phyloP scores from a whole-genome alignment of 2,888 invertebrate species.

The Drosophila stalkeri region DNA sequence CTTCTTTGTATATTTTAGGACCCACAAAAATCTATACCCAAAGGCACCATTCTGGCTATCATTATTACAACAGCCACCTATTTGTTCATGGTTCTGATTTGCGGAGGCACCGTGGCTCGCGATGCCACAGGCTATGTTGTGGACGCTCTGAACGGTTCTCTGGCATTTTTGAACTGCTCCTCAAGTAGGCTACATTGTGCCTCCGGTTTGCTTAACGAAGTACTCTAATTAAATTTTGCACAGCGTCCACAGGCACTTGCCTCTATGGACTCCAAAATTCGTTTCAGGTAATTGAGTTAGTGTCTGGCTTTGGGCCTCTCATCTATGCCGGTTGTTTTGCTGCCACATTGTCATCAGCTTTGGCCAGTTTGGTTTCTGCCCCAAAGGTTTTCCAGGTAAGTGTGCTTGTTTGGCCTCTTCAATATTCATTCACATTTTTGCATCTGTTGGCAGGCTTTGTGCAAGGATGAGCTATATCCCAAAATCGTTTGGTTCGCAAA shows the following conservation, averaged over 20 bases:
- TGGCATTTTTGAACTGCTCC: constrained; percentile 87
- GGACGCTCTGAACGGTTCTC: constrained; percentile 86
- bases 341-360: constrained; percentile 97
- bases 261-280: constrained; percentile 85
- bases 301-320: constrained; percentile 94
- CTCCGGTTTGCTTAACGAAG: not conserved
- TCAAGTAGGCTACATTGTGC: constrained; percentile 69
- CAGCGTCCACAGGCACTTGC: constrained; percentile 86
- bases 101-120: constrained; percentile 91
- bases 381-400: constrained; percentile 93
- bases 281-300: constrained; percentile 91
- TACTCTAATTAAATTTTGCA: constrained; percentile 33
- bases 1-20: constrained; percentile 87
- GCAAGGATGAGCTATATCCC: constrained; percentile 97
- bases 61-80: constrained; percentile 94
- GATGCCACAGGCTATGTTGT: constrained; percentile 91
- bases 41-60: constrained; percentile 97
- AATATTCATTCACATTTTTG: not conserved
- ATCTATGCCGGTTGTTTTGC: constrained; percentile 99
- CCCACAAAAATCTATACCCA: constrained; percentile 94
- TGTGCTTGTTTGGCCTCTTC: not conserved
- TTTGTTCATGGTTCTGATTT: constrained; percentile 92
- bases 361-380: constrained; percentile 97
- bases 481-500: constrained; percentile 95
- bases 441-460: constrained; percentile 89